These are phyloP conservation scores for Augiades crinisus DNA, from an alignment of 2,888 invertebrate genomes.

Conservation along the genomic window DNA sequence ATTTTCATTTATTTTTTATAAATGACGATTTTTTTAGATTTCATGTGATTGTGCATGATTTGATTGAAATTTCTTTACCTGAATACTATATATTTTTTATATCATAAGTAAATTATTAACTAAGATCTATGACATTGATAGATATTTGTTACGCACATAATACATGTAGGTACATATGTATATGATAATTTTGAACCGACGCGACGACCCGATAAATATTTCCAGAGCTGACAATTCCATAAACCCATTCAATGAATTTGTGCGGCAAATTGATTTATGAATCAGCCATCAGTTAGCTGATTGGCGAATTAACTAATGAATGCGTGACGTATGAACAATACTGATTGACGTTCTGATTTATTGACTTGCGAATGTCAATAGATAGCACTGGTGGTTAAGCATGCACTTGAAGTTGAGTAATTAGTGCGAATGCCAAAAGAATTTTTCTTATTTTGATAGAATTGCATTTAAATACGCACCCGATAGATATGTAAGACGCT, in stretches of 20 bases:
- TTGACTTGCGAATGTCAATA: slow-evolving; percentile 8
- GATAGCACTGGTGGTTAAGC: slow-evolving; percentile 5
- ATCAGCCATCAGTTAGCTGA: slow-evolving; percentile 18
- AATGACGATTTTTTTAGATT: too few species aligned
- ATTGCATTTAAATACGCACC: too few species aligned
- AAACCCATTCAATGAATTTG: slow-evolving; percentile 13
- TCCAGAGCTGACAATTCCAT: slow-evolving; percentile 21
- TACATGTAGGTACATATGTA: too few species aligned
- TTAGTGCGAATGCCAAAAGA: background rate
- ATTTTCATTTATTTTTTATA: too few species aligned
- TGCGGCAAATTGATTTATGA: slow-evolving; percentile 23
- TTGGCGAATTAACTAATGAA: slow-evolving; percentile 26
- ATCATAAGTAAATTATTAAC: too few species aligned
- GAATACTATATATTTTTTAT: too few species aligned
- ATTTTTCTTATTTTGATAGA: too few species aligned
- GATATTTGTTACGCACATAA: too few species aligned
- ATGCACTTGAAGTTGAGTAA: slow-evolving; percentile 5
- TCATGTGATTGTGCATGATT: too few species aligned
- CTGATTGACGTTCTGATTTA: slow-evolving; percentile 19
- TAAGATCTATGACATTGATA: too few species aligned
- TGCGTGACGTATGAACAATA: slow-evolving; percentile 17
- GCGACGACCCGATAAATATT: slow-evolving; percentile 1
- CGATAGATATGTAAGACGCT: too few species aligned
- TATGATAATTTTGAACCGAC: background rate
- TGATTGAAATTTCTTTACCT: too few species aligned